A percentile compares a stretch with the other conserved stretches of the same genome.
Evolutionary conservation across 2,888 invertebrate species (phyloP).

Genomic region (Patella pellucida): DNA sequence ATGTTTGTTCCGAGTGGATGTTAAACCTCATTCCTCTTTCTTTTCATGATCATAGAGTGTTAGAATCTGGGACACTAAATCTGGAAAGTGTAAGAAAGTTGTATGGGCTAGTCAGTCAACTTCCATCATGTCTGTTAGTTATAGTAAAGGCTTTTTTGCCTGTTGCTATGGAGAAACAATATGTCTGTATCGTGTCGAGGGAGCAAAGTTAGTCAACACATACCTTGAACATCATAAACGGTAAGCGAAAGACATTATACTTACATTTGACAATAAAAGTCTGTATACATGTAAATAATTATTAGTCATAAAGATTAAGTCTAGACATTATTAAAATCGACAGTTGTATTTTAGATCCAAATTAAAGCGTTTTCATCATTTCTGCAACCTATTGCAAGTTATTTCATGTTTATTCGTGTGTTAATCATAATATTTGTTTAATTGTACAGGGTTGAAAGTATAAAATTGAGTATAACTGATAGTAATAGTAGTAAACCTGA

Average conservation of each 20-base stretch:
- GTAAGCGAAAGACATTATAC: slow-evolving; percentile 26
- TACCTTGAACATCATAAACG: slow-evolving; percentile 53
- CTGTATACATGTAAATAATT: no score
- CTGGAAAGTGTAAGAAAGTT: slow-evolving; percentile 52
- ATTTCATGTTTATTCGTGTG: neutral
- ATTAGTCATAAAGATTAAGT: no score
- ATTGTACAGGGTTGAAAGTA: slow-evolving; percentile 60
- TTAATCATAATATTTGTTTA: slow-evolving; percentile 2
- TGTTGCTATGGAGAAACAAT: slow-evolving; percentile 62
- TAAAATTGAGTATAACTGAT: slow-evolving; percentile 55
- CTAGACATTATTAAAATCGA: no score
- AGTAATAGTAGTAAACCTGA: slow-evolving; percentile 39
- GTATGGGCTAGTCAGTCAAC: slow-evolving; percentile 60
- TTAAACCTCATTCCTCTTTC: no score
- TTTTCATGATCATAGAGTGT: slow-evolving; percentile 50
- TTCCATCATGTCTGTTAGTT: slow-evolving; percentile 65
- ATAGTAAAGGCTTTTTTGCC: slow-evolving; percentile 60
- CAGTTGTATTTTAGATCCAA: no score
- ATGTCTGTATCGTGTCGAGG: slow-evolving; percentile 55
- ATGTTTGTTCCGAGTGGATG: no score
- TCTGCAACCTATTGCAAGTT: neutral
- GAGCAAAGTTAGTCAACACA: slow-evolving; percentile 51
- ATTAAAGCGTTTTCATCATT: no score
- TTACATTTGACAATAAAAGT: no score
- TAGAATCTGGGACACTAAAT: slow-evolving; percentile 56